A percentile compares a stretch with the other conserved stretches of the same genome.
Evolutionary conservation across 2,797 vertebrate genomes (phyloP).

Genomic region (Centropyge bicolor): DNA sequence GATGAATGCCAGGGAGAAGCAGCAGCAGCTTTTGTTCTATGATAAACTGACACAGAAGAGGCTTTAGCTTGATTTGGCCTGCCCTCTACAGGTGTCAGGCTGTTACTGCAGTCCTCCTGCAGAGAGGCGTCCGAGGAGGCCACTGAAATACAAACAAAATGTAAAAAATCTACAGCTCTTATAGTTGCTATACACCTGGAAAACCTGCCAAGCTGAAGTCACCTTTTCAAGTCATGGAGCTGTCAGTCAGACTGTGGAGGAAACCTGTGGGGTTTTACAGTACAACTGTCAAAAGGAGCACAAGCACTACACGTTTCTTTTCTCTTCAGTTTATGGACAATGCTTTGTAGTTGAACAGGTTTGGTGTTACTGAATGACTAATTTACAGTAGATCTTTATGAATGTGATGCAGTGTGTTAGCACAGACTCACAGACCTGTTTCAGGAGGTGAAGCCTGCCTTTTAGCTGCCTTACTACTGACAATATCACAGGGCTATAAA

Average conservation of each 20-base stretch:
- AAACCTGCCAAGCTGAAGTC: neutral
- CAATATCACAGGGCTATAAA: neutral
- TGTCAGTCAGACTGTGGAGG: neutral
- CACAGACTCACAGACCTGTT: neutral
- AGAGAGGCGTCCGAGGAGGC: too few relatives aligned
- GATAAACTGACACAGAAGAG: neutral
- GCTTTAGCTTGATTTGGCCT: slow-evolving; percentile 61
- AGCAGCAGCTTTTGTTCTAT: neutral
- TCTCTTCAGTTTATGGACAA: too few relatives aligned
- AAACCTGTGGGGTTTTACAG: neutral
- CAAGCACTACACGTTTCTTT: neutral
- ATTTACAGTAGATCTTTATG: neutral
- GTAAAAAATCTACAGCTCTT: neutral
- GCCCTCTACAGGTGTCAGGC: slow-evolving; percentile 75
- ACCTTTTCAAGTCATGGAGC: neutral
- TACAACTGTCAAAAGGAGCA: neutral
- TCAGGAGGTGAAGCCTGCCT: neutral
- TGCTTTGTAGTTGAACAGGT: neutral
- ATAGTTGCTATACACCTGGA: neutral
- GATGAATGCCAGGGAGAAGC: neutral
- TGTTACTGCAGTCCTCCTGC: slow-evolving; percentile 39
- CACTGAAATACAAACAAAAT: neutral
- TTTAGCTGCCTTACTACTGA: neutral
- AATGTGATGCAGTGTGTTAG: neutral
- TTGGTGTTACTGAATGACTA: neutral